phyloP scores from a whole-genome alignment of 2,797 vertebrate genomes.

The Scolopax rusticola region DNA sequence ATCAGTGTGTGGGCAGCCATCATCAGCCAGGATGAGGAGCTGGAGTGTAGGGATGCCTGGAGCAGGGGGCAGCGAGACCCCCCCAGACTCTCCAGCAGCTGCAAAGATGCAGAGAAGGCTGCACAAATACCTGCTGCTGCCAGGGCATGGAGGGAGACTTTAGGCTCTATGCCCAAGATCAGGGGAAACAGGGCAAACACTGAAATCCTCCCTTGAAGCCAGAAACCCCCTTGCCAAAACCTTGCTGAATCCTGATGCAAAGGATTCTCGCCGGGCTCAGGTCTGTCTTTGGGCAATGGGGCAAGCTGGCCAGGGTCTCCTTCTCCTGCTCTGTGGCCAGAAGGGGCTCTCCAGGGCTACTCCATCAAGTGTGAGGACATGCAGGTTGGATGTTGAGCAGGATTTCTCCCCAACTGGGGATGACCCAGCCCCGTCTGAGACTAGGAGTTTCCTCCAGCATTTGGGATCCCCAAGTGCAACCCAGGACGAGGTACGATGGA shows the following conservation, averaged over 20 bases:
- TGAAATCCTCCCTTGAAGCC: not conserved
- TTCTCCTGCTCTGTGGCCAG: not conserved
- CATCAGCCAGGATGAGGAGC: accelerated
- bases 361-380: accelerated
- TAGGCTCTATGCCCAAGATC: not conserved
- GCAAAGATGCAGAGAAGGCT: not conserved
- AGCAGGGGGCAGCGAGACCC: accelerated
- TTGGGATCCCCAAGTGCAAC: not conserved
- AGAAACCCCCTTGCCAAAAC: not conserved
- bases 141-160: not conserved
- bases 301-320: not conserved
- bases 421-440: not conserved
- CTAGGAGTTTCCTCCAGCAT: not conserved
- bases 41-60: not conserved
- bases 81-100: not conserved
- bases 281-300: accelerated
- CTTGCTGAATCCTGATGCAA: accelerated
- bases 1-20: not conserved
- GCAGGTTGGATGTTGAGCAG: accelerated
- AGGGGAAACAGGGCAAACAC: not conserved
- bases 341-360: not conserved
- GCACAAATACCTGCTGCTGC: not conserved
- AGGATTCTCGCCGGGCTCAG: not conserved
- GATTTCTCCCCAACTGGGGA: not conserved
- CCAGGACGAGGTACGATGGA: accelerated